phyloP scores from a whole-genome alignment of 2,797 vertebrate genomes.

The Schizopygopsis pylzovi region DNA sequence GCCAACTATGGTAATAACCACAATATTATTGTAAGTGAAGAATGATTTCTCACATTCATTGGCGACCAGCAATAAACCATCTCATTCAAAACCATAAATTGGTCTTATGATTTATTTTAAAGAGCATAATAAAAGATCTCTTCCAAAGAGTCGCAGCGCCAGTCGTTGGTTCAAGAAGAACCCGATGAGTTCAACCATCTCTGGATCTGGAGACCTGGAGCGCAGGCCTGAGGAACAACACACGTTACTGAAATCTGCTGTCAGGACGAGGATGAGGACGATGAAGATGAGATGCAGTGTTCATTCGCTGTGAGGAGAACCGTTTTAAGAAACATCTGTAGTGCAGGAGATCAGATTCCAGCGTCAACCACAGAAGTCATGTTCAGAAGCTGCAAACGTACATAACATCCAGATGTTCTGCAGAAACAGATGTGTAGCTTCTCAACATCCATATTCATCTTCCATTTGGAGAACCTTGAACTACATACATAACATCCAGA shows the following conservation, averaged over 20 bases:
- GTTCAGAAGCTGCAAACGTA: background rate
- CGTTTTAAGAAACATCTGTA: too few relatives aligned
- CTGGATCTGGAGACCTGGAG: background rate
- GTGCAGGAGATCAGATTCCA: background rate
- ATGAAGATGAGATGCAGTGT: background rate
- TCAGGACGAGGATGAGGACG: background rate
- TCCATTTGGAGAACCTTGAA: slow-evolving; percentile 26
- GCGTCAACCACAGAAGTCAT: background rate
- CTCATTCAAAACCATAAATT: background rate
- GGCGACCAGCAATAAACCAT: background rate
- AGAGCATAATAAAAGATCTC: background rate
- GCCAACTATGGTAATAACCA: background rate
- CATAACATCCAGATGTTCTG: background rate
- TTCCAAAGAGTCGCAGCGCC: background rate
- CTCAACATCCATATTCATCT: background rate
- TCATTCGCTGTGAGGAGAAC: background rate
- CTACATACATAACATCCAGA: slow-evolving; percentile 65
- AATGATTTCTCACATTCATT: background rate
- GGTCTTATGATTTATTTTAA: background rate
- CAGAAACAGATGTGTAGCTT: background rate
- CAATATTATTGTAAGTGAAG: background rate
- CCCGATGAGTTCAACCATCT: background rate
- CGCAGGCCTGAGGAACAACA: background rate
- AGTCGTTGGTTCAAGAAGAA: background rate
- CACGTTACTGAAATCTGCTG: background rate